A percentile compares a stretch with the other conserved stretches of the same genome.
Evolutionary conservation across 2,888 invertebrate species (phyloP).

Genomic region (Lasioglossum lativentre): DNA sequence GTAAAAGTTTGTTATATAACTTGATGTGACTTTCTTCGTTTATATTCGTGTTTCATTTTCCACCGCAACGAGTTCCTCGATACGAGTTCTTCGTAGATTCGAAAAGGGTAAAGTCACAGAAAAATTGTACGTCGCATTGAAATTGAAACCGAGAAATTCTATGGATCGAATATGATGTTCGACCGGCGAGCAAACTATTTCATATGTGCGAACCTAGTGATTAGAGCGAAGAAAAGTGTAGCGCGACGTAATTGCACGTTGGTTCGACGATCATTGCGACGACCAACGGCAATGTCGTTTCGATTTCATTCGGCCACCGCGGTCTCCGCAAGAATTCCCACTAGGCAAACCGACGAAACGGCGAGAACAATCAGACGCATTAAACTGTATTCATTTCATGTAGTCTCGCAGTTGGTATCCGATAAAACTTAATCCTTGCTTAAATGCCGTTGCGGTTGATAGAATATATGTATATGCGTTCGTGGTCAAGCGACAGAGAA

Average conservation of each 20-base stretch:
- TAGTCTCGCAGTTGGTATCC: constrained; percentile 17
- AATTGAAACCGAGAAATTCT: background rate
- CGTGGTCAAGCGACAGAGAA: constrained; percentile 48
- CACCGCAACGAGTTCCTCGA: background rate
- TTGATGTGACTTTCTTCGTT: background rate
- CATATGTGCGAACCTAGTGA: background rate
- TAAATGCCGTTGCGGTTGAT: constrained; percentile 57
- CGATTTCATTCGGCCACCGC: constrained; percentile 5
- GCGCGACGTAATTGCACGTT: background rate
- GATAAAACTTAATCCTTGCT: constrained; percentile 52
- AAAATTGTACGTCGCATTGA: background rate
- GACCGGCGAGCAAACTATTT: background rate
- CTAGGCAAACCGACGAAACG: constrained; percentile 24
- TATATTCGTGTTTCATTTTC: background rate
- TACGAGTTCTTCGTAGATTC: background rate
- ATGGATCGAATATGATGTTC: background rate
- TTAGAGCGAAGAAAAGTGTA: background rate
- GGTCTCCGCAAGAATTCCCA: constrained; percentile 18
- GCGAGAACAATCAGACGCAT: constrained; percentile 39
- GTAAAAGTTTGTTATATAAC: background rate
- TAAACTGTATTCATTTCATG: constrained; percentile 42
- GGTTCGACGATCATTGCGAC: background rate
- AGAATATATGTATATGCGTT: constrained; percentile 41
- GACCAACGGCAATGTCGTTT: background rate
- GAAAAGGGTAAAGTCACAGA: background rate